Conservation (phyloP, 2,113 vertebrate species). For the Mus pahari region DNA sequence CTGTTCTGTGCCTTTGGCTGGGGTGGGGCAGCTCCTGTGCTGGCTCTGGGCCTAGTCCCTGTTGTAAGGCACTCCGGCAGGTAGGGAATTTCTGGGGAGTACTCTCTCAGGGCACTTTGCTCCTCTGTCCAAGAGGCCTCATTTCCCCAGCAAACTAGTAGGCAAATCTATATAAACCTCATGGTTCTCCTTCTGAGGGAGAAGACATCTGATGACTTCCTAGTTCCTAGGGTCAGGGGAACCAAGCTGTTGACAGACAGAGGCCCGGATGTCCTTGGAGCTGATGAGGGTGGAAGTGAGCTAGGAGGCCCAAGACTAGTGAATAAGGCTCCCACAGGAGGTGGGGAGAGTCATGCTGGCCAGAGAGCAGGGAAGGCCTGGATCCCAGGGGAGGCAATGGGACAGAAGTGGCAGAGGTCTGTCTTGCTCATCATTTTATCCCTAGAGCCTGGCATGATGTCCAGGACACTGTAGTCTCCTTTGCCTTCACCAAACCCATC, state of each 20-base stretch:
- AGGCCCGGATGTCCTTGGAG: neutral
- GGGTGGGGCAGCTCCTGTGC: neutral
- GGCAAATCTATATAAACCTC: constrained; percentile 50
- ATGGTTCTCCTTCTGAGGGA: neutral
- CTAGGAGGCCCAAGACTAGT: neutral
- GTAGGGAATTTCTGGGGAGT: neutral
- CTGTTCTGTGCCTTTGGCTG: neutral
- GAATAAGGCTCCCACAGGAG: neutral
- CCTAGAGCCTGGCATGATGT: neutral
- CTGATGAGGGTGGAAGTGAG: neutral
- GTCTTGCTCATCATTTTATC: neutral
- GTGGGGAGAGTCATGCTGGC: neutral
- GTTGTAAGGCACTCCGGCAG: accelerated
- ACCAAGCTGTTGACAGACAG: neutral
- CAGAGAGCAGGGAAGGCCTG: neutral
- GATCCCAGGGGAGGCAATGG: no score
- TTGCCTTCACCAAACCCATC: neutral
- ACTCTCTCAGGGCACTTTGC: neutral
- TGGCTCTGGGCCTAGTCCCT: neutral
- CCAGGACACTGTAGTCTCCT: neutral
- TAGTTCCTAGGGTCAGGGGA: neutral
- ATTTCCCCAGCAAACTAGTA: constrained; percentile 66
- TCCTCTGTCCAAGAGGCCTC: neutral
- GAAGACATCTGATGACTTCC: neutral
- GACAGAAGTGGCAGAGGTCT: neutral